Evolutionary conservation across 2,797 vertebrate species (phyloP).

Genomic region (Urosaurus nigricauda): DNA sequence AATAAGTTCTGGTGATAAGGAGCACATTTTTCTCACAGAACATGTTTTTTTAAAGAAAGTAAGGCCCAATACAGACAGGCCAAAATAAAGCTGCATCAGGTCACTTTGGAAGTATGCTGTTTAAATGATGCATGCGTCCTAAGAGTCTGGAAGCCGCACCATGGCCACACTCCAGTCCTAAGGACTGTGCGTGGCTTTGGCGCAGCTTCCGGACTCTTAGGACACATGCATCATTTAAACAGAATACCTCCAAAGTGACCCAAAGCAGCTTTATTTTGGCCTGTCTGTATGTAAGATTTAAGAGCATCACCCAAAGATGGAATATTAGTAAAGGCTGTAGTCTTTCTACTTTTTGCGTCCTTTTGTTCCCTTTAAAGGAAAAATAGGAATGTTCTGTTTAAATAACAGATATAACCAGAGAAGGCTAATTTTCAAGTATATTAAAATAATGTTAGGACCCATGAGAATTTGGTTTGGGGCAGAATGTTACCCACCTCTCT

Average conservation of each 20-base stretch:
- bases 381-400: background rate
- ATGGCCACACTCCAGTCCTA: no score
- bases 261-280: no score
- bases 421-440: background rate
- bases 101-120: no score
- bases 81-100: no score
- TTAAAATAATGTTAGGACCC: background rate
- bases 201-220: no score
- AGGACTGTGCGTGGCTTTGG: no score
- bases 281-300: no score
- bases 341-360: background rate
- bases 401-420: background rate
- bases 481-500: background rate
- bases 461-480: background rate
- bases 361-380: background rate
- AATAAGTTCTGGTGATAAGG: background rate
- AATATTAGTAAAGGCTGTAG: background rate
- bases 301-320: background rate
- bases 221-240: no score
- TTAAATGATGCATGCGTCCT: no score
- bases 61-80: no score
- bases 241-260: no score
- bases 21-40: background rate
- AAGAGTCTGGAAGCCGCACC: no score
- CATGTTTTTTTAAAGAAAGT: background rate